phyloP scores from a whole-genome alignment of 2,888 invertebrate genomes.

The Atrina japonica region DNA sequence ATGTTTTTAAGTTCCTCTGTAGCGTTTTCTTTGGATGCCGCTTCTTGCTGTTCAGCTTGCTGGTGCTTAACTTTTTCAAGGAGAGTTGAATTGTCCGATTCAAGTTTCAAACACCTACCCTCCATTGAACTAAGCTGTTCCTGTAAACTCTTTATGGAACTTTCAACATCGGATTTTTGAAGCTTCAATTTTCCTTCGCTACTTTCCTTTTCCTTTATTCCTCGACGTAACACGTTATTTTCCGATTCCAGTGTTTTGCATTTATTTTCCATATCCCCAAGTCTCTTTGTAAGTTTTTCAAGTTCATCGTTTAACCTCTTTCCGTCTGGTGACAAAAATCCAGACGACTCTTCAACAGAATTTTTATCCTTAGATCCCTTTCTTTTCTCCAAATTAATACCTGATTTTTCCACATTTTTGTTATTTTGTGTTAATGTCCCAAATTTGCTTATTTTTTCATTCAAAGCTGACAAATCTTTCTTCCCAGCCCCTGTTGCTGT shows the following conservation, averaged over 20 bases:
- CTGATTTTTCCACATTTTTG: constrained; percentile 40
- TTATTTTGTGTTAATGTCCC: constrained; percentile 3
- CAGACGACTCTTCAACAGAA: neutral
- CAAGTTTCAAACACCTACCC: constrained; percentile 55
- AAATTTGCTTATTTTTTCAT: constrained; percentile 23
- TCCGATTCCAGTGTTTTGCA: constrained; percentile 60
- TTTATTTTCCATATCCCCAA: constrained; percentile 63
- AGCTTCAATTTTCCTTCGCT: constrained; percentile 43
- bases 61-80: constrained; percentile 46
- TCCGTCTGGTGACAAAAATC: constrained; percentile 18
- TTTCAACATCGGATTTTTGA: constrained; percentile 58
- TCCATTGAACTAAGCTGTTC: constrained; percentile 56
- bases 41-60: constrained; percentile 40
- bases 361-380: constrained; percentile 15
- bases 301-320: constrained; percentile 83
- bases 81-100: constrained; percentile 60
- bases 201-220: constrained; percentile 48
- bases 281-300: constrained; percentile 83
- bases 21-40: constrained; percentile 18
- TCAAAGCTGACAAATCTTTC: constrained; percentile 20
- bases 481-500: constrained; percentile 7
- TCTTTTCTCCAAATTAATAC: constrained; percentile 47
- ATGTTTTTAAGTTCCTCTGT: constrained; percentile 49
- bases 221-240: constrained; percentile 75
- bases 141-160: constrained; percentile 81